A percentile compares a stretch with the other conserved stretches of the same genome.
Evolutionary conservation across 1,140 invertebrate species (phyloP).

Genomic region (Asobara japonica): DNA sequence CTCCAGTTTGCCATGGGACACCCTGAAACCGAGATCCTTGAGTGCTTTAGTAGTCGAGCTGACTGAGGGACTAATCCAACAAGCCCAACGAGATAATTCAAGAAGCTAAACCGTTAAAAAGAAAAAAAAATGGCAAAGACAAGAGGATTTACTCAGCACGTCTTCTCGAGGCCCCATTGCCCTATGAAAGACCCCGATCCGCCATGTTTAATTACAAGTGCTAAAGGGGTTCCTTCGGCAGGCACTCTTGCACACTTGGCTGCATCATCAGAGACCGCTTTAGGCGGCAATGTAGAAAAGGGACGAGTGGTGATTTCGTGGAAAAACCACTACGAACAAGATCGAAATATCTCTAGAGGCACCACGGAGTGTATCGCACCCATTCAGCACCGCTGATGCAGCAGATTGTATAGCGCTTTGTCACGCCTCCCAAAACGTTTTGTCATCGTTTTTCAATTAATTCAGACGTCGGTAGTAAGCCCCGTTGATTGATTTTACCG

Average conservation of each 20-base stretch:
- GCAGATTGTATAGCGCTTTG: neutral
- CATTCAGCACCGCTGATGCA: neutral
- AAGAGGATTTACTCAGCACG: neutral
- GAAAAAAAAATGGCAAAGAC: neutral
- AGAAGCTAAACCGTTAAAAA: neutral
- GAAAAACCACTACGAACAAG: neutral
- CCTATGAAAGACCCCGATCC: neutral
- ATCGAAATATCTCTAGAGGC: neutral
- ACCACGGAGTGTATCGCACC: neutral
- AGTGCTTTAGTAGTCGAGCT: neutral
- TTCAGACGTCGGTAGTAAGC: neutral
- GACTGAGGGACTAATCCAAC: neutral
- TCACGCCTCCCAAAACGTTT: constrained; percentile 1
- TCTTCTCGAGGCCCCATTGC: neutral
- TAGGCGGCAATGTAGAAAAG: neutral
- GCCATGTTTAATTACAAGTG: constrained; percentile 54
- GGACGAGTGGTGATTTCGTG: neutral
- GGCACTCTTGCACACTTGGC: constrained; percentile 36
- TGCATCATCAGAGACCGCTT: neutral
- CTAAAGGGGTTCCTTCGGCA: constrained; percentile 43
- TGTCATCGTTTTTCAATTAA: constrained; percentile 18
- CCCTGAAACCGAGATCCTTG: neutral
- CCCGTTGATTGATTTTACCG: neutral
- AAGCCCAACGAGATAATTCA: neutral
- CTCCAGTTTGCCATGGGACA: no score